phyloP scores from a whole-genome alignment of 2,113 vertebrate species.

The Rhizomys pruinosus region DNA sequence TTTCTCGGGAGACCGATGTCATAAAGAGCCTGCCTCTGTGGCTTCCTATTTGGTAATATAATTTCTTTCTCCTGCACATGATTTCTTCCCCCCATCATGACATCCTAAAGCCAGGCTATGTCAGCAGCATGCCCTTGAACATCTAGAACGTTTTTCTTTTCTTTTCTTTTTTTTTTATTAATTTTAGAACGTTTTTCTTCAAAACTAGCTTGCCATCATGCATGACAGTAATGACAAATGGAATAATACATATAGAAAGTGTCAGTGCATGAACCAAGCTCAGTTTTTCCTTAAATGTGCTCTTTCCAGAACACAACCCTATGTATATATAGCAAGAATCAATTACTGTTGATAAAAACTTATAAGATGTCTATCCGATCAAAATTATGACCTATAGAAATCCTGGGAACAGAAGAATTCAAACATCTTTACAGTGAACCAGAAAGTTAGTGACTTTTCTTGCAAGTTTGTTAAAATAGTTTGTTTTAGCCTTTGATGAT shows the following conservation, averaged over 20 bases:
- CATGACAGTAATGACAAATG: neutral
- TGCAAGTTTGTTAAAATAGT: conserved; percentile 1
- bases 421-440: conserved; percentile 1
- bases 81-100: too few relatives aligned
- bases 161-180: too few relatives aligned
- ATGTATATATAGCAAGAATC: neutral
- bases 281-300: neutral
- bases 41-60: neutral
- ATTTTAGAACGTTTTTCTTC: too few relatives aligned
- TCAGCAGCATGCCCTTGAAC: neutral
- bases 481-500: neutral
- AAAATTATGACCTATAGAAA: neutral
- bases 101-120: neutral
- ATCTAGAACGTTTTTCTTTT: neutral
- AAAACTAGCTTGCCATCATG: neutral
- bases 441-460: neutral
- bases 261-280: neutral
- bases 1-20: neutral
- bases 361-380: neutral
- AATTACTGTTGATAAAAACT: neutral
- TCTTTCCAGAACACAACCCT: neutral
- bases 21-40: neutral
- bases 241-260: neutral
- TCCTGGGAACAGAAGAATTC: conserved; percentile 26
- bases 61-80: neutral